Base-by-base conservation (phyloP, 2,888 invertebrate genomes). In the Pristionchus maxplancki region DNA sequence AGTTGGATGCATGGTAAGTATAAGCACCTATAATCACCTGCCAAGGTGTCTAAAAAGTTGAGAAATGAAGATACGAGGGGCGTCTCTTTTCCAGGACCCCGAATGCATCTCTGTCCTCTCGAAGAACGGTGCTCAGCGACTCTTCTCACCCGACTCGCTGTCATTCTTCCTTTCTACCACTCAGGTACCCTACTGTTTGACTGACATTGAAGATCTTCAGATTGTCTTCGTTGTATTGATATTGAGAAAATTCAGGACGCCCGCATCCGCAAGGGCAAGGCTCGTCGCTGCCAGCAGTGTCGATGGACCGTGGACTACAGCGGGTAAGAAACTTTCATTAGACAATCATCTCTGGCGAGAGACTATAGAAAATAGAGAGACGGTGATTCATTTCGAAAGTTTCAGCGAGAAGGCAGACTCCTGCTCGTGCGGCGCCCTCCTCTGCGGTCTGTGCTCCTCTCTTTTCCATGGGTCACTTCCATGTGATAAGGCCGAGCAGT, bases 281-380 rank as follows among this genome's bases (percentile, higher is more conserved):
- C 71, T 9, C 71, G 71, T 15, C 71, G 71, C 34, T 71, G 71
- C 15, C 71, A 34, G 37, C 71, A 71, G 71, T 71, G 71, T 37
- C 34, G 37, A 34, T 71, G 71, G 71, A 34, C 20, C 6, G 37
- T 71, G 17, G 37, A 34, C 71, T 71, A 71, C 37, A 71, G 37
- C 34, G 37, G 71, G 71, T 71, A 20, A 71, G n/a, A n/a, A n/a
- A n/a, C n/a, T n/a, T 6, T 37, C 2, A 31, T 64, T 20, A 9
- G 44, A 48, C n/a, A n/a, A n/a, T n/a, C n/a, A n/a, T n/a, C n/a
- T n/a, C n/a, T n/a, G n/a, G n/a, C n/a, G n/a, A n/a, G n/a, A n/a
- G n/a, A n/a, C n/a, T n/a, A n/a, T n/a, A n/a, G n/a, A n/a, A n/a
- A n/a, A n/a, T n/a, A n/a, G n/a, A n/a, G n/a, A n/a, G n/a, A n/a